Base-by-base conservation (phyloP, 2,113 vertebrate species). In the Emydocephalus ijimae region DNA sequence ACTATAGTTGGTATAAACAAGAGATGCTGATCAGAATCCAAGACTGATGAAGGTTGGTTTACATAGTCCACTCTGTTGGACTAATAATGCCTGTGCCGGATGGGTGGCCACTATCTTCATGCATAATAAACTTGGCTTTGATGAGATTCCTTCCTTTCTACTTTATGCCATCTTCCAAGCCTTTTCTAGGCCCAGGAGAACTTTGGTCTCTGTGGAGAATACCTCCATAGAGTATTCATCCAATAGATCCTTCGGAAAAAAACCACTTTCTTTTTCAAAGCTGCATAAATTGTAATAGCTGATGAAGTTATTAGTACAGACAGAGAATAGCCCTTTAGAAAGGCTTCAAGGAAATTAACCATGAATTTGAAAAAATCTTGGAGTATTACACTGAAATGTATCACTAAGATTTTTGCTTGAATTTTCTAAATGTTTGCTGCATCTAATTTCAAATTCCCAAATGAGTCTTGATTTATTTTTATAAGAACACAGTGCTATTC, bases 361-460 rank as follows among this genome's bases (percentile, higher is more conserved):
- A 89, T 12, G 5, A 81, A 52, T 29, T 24, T 89, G 87, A 57
- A n/a, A 56, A 85, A 23, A 56, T 11, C 43, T 55, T 88, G 45
- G 57, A 92, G 26, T 85, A 92, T 89, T 89, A 18, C 89, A 89
- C 85, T 85, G 20, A 81, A 89, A 39, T 29, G 81, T n/a, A n/a
- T 89, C 54, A 85, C 91, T 57, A 56, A 81, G 14, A 9, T 88
- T 92, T 85, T 11, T 54, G 50, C 20, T 1, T 45, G 52, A 23
- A 85, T 89, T 89, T 92, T 85, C 87, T 57, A 89, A 52, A 39
- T 7, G 18, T 43, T 34, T 48, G 11, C 43, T 89, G 54, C 26
- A 89, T 92, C 24, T 93, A 81, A 88, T 94, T 92, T 94, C 48
- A 85, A 26, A 85, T 43, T 89, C 8, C 90, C 4, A 50, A 85